Evolutionary conservation across 2,888 invertebrate genomes (phyloP).

Genomic region (Tryphoninae sp.): DNA sequence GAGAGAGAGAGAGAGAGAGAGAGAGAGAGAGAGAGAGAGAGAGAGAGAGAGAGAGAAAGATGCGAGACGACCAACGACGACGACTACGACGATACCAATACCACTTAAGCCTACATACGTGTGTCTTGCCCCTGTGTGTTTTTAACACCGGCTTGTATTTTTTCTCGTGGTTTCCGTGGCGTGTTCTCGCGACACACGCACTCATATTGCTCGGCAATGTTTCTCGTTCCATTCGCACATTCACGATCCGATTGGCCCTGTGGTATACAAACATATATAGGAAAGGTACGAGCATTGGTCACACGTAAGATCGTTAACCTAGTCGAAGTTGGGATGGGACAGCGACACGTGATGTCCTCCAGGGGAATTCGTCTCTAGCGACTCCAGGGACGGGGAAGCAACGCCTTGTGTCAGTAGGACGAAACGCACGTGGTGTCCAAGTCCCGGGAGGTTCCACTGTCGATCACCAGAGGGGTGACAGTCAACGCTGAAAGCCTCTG

Average conservation of each 20-base stretch:
- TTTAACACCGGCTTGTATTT: constrained; percentile 26
- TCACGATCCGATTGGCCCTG: background rate
- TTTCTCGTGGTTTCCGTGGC: background rate
- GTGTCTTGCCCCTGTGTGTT: constrained; percentile 24
- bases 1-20: constrained; percentile 48
- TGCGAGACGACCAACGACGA: constrained; percentile 67
- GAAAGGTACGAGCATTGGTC: too few relatives aligned
- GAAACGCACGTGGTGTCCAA: too few relatives aligned
- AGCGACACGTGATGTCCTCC: background rate
- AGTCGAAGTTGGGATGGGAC: background rate
- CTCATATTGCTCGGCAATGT: background rate
- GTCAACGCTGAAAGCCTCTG: too few relatives aligned
- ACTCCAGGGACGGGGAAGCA: too few relatives aligned
- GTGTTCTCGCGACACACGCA: background rate
- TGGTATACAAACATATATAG: too few relatives aligned
- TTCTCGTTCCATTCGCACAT: background rate
- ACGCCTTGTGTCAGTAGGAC: too few relatives aligned
- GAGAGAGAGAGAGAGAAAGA: constrained; percentile 46
- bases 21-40: constrained; percentile 48
- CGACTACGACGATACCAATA: constrained; percentile 36
- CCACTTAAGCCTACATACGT: background rate
- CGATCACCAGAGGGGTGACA: too few relatives aligned
- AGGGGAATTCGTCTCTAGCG: background rate
- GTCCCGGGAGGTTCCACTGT: too few relatives aligned
- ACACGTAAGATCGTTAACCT: too few relatives aligned